Evolutionary conservation across 2,888 invertebrate genomes (phyloP).

Genomic region (Bimastos eiseni): DNA sequence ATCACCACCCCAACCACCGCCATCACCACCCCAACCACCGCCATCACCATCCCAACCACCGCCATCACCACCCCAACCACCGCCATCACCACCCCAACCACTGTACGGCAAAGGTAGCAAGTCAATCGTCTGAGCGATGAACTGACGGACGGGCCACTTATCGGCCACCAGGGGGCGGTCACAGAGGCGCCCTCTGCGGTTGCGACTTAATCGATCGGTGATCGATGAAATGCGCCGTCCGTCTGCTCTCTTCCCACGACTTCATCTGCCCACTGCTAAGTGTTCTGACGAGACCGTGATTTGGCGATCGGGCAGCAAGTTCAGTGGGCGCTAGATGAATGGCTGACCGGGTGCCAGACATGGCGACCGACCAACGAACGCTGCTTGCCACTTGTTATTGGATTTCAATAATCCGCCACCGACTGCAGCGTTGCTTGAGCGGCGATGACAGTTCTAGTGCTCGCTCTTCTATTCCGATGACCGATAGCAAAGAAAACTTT

Average conservation of each 20-base stretch:
- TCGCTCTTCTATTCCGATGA: neutral
- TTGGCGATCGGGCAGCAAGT: neutral
- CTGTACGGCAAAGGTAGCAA: neutral
- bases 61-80: too few relatives aligned
- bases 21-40: neutral
- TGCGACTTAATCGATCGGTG: slow-evolving; percentile 16
- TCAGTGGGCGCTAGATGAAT: neutral
- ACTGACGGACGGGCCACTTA: neutral
- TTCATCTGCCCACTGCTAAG: neutral
- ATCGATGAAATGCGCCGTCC: slow-evolving; percentile 14
- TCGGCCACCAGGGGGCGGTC: neutral
- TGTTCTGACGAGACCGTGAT: neutral
- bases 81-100: neutral
- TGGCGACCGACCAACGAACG: neutral
- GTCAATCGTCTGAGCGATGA: neutral
- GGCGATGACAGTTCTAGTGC: neutral
- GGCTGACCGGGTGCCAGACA: neutral
- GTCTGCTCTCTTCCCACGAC: neutral
- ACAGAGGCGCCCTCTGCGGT: neutral
- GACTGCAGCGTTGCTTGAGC: neutral
- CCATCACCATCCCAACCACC: too few relatives aligned
- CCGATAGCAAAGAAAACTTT: neutral
- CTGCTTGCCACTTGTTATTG: neutral
- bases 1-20: too few relatives aligned
- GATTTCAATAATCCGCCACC: slow-evolving; percentile 13